phyloP scores from a whole-genome alignment of 2,888 invertebrate genomes.

The Hoplodrina blanda region DNA sequence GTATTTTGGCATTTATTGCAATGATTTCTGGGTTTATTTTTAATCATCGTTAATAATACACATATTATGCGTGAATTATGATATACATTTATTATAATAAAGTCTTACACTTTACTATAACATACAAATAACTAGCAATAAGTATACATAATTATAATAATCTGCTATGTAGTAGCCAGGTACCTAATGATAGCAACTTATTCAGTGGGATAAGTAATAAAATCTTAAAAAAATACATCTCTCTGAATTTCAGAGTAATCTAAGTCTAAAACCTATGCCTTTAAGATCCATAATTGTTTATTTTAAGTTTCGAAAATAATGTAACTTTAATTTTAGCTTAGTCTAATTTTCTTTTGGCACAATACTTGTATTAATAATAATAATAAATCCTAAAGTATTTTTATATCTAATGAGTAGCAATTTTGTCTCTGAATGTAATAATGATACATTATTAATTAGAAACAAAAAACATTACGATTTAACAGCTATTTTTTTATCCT shows the following conservation, averaged over 20 bases:
- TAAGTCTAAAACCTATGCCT: not conserved
- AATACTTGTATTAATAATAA: slow-evolving; percentile 16
- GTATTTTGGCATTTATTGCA: not conserved
- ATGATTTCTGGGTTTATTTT: not conserved
- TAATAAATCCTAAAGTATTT: not conserved
- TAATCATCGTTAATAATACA: not conserved
- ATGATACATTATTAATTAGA: slow-evolving; percentile 48
- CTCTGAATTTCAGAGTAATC: slow-evolving; percentile 9
- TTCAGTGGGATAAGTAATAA: slow-evolving; percentile 24
- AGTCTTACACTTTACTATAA: slow-evolving; percentile 27
- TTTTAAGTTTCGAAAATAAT: not conserved
- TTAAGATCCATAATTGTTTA: not conserved
- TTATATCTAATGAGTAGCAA: not conserved
- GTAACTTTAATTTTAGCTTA: not conserved
- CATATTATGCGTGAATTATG: slow-evolving; percentile 10
- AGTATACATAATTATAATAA: slow-evolving; percentile 29
- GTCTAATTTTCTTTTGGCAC: slow-evolving; percentile 43
- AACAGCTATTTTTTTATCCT: not conserved
- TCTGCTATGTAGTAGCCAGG: slow-evolving; percentile 37
- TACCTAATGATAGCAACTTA: slow-evolving; percentile 23
- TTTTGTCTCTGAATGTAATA: slow-evolving; percentile 46
- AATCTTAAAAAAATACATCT: slow-evolving; percentile 1
- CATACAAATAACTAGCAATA: slow-evolving; percentile 38
- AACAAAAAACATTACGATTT: slow-evolving; percentile 3
- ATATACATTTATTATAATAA: slow-evolving; percentile 41